Evolutionary conservation across 2,888 invertebrate species (phyloP).

Genomic region (Matsumyia berberina): DNA sequence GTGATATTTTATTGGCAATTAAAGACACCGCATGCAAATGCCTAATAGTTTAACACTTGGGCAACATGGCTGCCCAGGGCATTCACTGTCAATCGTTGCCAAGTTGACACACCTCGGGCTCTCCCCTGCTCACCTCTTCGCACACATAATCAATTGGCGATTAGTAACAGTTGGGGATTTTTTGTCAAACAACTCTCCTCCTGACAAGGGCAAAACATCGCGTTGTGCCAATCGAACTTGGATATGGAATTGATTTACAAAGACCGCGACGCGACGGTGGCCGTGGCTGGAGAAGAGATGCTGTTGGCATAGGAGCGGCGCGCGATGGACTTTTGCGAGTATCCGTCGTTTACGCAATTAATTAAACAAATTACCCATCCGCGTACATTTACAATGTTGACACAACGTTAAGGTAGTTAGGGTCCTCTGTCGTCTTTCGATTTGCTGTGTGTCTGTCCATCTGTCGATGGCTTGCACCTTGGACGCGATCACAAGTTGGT

Average conservation of each 20-base stretch:
- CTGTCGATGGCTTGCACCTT: constrained; percentile 70
- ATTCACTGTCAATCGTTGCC: constrained; percentile 67
- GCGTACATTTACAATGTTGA: constrained; percentile 64
- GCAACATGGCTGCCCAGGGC: constrained; percentile 45
- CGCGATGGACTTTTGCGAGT: constrained; percentile 49
- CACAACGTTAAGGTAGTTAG: constrained; percentile 51
- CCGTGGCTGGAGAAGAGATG: neutral
- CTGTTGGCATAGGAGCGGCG: constrained; percentile 62
- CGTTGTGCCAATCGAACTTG: constrained; percentile 70
- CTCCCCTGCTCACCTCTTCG: constrained; percentile 44
- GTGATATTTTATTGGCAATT: constrained; percentile 49
- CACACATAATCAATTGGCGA: constrained; percentile 61
- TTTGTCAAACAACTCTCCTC: constrained; percentile 63
- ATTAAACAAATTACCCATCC: constrained; percentile 78
- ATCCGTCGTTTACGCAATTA: constrained; percentile 78
- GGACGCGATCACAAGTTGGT: constrained; percentile 48
- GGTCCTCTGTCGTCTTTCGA: constrained; percentile 45
- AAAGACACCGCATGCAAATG: constrained; percentile 47
- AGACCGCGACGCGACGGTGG: constrained; percentile 59
- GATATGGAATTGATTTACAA: constrained; percentile 77
- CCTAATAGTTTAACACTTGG: constrained; percentile 28
- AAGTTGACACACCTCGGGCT: constrained; percentile 65
- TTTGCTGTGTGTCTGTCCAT: constrained; percentile 67
- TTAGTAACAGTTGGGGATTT: constrained; percentile 51
- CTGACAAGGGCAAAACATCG: constrained; percentile 73